Evolutionary conservation across 1,140 invertebrate genomes (phyloP).

Genomic region (Caenorhabditis brenneri): DNA sequence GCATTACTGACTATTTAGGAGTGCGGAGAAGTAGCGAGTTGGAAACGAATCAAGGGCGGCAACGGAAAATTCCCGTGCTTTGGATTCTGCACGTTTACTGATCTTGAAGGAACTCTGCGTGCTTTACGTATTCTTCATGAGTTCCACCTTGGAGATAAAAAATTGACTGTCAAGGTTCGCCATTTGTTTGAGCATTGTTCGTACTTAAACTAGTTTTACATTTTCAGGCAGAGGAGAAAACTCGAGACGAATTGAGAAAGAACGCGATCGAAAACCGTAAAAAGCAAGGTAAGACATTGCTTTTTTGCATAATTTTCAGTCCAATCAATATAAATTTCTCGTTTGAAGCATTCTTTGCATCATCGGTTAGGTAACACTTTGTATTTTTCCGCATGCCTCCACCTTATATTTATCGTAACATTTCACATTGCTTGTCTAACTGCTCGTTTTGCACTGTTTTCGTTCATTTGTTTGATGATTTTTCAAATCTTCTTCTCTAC

Average conservation of each 20-base stretch:
- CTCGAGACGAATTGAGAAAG: background rate
- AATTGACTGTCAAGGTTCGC: slow-evolving; percentile 75
- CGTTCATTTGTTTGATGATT: background rate
- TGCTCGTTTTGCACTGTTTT: background rate
- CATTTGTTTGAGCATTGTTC: background rate
- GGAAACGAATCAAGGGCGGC: slow-evolving; percentile 91
- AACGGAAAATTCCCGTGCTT: slow-evolving; percentile 80
- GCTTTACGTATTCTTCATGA: slow-evolving; percentile 92
- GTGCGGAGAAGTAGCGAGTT: slow-evolving; percentile 88
- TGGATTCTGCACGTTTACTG: slow-evolving; percentile 95
- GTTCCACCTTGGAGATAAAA: slow-evolving; percentile 88
- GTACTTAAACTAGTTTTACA: background rate
- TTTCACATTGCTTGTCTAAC: slow-evolving; percentile 7
- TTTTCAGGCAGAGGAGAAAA: slow-evolving; percentile 63
- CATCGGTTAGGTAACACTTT: slow-evolving; percentile 34
- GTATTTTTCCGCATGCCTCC: background rate
- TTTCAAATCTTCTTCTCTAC: background rate
- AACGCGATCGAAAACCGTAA: slow-evolving; percentile 28
- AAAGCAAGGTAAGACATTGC: background rate
- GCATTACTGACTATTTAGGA: slow-evolving; percentile 69
- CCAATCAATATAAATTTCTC: background rate
- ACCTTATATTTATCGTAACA: slow-evolving; percentile 13
- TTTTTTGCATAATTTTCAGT: background rate
- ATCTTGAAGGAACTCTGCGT: slow-evolving; percentile 89
- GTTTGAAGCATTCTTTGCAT: slow-evolving; percentile 37